Evolutionary conservation across 2,797 vertebrate species (phyloP).

Genomic region (Chrosomus eos): DNA sequence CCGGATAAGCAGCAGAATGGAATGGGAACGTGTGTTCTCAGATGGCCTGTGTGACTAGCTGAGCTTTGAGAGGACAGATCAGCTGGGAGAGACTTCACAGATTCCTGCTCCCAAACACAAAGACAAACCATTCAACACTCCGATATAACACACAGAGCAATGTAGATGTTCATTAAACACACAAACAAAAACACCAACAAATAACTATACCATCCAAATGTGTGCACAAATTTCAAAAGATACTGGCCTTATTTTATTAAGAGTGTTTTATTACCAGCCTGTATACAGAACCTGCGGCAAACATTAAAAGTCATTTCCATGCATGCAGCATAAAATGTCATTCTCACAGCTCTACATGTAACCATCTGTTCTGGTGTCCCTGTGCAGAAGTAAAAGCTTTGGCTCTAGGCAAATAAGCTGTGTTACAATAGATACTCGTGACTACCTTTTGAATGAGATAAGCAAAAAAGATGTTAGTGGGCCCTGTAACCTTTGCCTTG

Average conservation of each 20-base stretch:
- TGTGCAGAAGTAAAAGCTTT: constrained; percentile 20
- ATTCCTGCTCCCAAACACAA: constrained; percentile 47
- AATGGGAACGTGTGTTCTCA: constrained; percentile 56
- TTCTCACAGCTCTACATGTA: constrained; percentile 12
- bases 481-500: constrained; percentile 39
- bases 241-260: background rate
- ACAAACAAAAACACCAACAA: background rate
- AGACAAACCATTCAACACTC: constrained; percentile 29
- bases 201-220: background rate
- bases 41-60: constrained; percentile 64
- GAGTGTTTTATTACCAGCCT: background rate
- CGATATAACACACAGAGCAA: constrained; percentile 29
- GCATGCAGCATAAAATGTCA: background rate
- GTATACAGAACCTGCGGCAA: constrained; percentile 2
- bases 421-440: constrained; percentile 11
- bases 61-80: constrained; percentile 42
- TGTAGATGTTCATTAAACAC: constrained; percentile 10
- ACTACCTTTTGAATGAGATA: constrained; percentile 17
- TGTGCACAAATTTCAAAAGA: background rate
- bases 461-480: constrained; percentile 46
- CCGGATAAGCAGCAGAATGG: constrained; percentile 49
- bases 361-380: constrained; percentile 3
- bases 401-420: constrained; percentile 13
- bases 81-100: constrained; percentile 54
- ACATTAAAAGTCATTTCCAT: constrained; percentile 3